These are phyloP conservation scores for Nephrotoma flavescens DNA, from an alignment of 2,888 invertebrate species.

Conservation along the genomic window DNA sequence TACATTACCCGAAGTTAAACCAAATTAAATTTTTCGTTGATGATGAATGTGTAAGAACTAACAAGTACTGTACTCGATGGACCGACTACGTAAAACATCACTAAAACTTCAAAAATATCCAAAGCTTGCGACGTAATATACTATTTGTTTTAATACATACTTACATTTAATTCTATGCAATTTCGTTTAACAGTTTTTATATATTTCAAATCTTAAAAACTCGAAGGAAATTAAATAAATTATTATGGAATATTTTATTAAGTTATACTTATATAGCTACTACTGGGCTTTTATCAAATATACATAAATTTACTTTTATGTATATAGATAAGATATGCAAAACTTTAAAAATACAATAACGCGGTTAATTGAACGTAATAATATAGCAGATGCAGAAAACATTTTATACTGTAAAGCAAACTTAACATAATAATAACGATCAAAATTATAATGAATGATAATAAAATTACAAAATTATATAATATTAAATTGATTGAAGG, in stretches of 20 bases:
- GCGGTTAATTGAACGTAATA: background rate
- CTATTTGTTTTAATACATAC: background rate
- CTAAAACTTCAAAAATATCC: background rate
- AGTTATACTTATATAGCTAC: background rate
- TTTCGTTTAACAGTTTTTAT: background rate
- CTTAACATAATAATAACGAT: background rate
- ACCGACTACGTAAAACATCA: background rate
- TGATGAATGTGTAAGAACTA: background rate
- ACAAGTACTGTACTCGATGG: background rate
- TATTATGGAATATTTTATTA: background rate
- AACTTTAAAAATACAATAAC: background rate
- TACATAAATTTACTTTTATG: background rate
- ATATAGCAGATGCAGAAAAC: background rate
- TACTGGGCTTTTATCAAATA: background rate
- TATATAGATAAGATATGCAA: background rate
- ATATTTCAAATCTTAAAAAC: background rate
- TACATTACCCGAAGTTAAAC: too few species aligned
- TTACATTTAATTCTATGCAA: background rate
- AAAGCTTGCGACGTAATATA: background rate
- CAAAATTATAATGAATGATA: background rate
- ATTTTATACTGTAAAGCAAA: background rate
- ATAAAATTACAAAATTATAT: background rate
- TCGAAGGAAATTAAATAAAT: background rate
- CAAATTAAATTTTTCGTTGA: background rate
- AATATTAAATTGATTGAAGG: background rate